Evolutionary conservation across 2,888 invertebrate genomes (phyloP), one percentile per base, ranked within the genome.

Genomic region (Acleris emargana): DNA sequence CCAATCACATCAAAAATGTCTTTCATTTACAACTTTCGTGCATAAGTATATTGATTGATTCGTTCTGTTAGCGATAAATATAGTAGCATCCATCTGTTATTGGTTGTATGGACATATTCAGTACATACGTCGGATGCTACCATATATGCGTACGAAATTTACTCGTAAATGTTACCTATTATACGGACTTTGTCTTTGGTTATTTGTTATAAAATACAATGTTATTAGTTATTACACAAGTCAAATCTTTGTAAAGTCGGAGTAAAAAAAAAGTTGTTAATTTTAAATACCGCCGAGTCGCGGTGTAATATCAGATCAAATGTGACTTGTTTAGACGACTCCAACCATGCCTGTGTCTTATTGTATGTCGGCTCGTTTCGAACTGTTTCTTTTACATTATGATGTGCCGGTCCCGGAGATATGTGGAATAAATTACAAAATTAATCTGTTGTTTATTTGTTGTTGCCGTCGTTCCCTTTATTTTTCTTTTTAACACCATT

Each of bases 361-460:
- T 83, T 87, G 59, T 86, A 80, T 84, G 84, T 82, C 81, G 82
- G 82, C 80, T 77, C 72, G 67, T 79, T 77, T 80, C 76, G 86
- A 86, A 86, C 87, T 85, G 82, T 86, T 87, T 84, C 81, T 87
- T 85, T 88, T 84, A 87, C 82, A 82, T 88, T 88, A 86, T 85
- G 82, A 81, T 81, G 73, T 84, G 84, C 87, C 84, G 86, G 81
- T 81, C 80, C 86, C 77, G 88, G 84, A 82, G 69, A 81, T 79
- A 79, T 85, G 83, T 86, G 78, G 84, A 87, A 85, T 84, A 84
- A 86, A 89, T 83, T 81, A 81, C 84, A 79, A 85, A 87, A 52
- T 49, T 45, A 7, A 81, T 79, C 16, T n/a, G 20, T 42, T 42
- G 11, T 17, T 54, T 54, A 42, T 54, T 54, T 53, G 18, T 7